Evolutionary conservation across 2,888 invertebrate species (phyloP).

Genomic region (Deroplatys truncata): DNA sequence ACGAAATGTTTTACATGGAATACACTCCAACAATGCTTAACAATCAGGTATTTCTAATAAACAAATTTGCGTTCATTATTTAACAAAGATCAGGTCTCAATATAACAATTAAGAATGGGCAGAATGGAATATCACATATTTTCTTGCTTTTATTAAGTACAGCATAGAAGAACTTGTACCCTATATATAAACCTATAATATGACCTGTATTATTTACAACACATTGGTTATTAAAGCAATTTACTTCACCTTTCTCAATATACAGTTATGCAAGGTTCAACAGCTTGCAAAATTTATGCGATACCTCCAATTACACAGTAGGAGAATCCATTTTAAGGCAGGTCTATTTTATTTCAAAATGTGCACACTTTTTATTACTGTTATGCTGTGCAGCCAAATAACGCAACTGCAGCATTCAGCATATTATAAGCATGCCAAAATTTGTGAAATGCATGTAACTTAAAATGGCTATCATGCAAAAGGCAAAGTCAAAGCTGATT

Average conservation of each 20-base stretch:
- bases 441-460: neutral
- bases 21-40: conserved; percentile 23
- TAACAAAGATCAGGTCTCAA: conserved; percentile 31
- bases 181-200: conserved; percentile 21
- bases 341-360: conserved; percentile 1
- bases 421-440: neutral
- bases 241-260: neutral
- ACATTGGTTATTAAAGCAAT: conserved; percentile 1
- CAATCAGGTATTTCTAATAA: conserved; percentile 17
- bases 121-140: conserved; percentile 32
- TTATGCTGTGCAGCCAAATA: neutral
- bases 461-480: neutral
- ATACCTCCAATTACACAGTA: neutral
- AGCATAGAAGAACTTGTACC: conserved; percentile 16
- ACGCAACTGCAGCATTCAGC: neutral
- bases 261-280: neutral
- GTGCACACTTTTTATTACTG: neutral
- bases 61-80: conserved; percentile 9
- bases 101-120: conserved; percentile 32
- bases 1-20: conserved; percentile 4
- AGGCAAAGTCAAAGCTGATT: neutral
- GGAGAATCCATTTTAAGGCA: neutral
- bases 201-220: conserved; percentile 14
- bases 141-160: conserved; percentile 30
- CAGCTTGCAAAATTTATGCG: neutral